Base-by-base conservation (phyloP, 2,113 vertebrate genomes). In the Nanorana parkeri region DNA sequence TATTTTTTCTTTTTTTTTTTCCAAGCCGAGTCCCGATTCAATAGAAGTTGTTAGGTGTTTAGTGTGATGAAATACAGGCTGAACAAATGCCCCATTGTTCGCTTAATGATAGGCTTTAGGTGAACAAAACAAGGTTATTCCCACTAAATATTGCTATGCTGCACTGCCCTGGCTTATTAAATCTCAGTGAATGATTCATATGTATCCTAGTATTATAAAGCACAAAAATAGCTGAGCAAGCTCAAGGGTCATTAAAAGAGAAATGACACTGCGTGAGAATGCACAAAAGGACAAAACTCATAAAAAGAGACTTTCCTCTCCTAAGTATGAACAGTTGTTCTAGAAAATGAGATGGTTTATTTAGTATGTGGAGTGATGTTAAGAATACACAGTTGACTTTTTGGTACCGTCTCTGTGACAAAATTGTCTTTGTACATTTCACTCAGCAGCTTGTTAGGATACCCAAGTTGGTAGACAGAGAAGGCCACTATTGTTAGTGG, bases 91-190 rank as follows among this genome's bases (percentile, higher is more conserved):
- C 69, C 63, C 69, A 81, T 81, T 81, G 80, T 81, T 74, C 68
- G 6, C 41, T 56, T 81, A 81, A 81, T 81, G 80, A 73, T 74
- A 74, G 80, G 80, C 68, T 81, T 74, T 81, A 65, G 47, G 69
- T 56, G 80, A 81, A 81, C 69, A 81, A 81, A 81, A 81, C 80
- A 81, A 81, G 80, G 80, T 81, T 81, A 81, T 81, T 81, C 60
- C 80, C 68, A 65, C 68, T 73, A 81, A 81, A 81, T 81, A 71
- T 81, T 81, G 80, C 80, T 81, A 72, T 74, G 80, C 80, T 72
- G 68, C 78, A 23, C 36, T 81, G 78, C 68, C 61, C 80, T 69
- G 72, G 80, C 63, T 81, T 81, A 81, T 81, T 81, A 81, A 81
- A 81, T 81, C 80, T 66, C 72, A 74, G 69, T 81, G 80, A 81